phyloP scores from a whole-genome alignment of 2,797 vertebrate genomes.

The Sebastes reedi region DNA sequence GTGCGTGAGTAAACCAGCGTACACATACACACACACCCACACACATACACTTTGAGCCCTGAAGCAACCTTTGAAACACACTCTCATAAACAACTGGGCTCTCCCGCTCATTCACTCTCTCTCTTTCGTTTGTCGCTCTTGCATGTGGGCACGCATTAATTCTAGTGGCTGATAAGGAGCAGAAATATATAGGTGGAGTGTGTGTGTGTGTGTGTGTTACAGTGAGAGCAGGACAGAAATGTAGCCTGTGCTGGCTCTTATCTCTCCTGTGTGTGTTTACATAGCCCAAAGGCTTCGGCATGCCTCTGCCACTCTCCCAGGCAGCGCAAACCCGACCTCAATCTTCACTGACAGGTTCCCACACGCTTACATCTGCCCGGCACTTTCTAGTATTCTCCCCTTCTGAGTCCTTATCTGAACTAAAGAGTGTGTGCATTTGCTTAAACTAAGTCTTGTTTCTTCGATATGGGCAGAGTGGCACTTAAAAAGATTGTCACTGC shows the following conservation, averaged over 20 bases:
- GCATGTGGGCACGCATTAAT: background rate
- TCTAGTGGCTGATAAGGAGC: conserved; percentile 5
- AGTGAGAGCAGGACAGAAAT: conserved; percentile 37
- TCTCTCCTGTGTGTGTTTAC: conserved; percentile 73
- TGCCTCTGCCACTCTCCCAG: conserved; percentile 70
- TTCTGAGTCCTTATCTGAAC: conserved; percentile 4
- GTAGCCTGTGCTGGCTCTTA: conserved; percentile 56
- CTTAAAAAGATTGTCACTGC: background rate
- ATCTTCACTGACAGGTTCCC: conserved; percentile 72
- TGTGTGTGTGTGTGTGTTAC: conserved; percentile 1
- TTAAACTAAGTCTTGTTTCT: background rate
- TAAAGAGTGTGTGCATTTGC: background rate
- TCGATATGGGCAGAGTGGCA: background rate
- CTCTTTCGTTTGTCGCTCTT: background rate
- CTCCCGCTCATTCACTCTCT: background rate
- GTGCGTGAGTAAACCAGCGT: background rate
- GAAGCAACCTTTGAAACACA: conserved; percentile 23
- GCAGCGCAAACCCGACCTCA: conserved; percentile 39
- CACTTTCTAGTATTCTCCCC: conserved; percentile 28
- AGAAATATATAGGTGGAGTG: background rate
- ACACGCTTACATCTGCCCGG: conserved; percentile 57
- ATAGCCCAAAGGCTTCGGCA: conserved; percentile 71
- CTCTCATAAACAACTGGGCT: background rate
- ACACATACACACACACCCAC: background rate
- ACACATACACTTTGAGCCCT: background rate